Evolutionary conservation across 1,140 invertebrate species (phyloP).

Genomic region (Ips nitidus): DNA sequence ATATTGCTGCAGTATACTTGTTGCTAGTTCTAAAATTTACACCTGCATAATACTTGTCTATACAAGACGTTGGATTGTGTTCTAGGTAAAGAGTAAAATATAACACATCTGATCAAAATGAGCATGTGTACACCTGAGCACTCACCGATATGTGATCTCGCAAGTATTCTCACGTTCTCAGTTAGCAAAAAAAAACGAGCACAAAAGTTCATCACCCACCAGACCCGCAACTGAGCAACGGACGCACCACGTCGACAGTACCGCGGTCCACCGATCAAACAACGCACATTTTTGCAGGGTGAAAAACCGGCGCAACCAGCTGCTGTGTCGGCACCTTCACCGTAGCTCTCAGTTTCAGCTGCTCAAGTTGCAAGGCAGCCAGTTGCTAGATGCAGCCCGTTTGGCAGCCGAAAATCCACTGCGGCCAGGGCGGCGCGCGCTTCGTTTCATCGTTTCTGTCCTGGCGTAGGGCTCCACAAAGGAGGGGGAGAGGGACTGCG

Average conservation of each 20-base stretch:
- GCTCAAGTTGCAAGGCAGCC: conserved; percentile 29
- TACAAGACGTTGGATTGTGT: neutral
- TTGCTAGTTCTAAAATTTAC: neutral
- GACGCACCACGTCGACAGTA: conserved; percentile 5
- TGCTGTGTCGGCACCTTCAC: conserved; percentile 30
- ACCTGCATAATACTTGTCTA: neutral
- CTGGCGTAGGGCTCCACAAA: conserved; percentile 10
- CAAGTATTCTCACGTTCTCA: neutral
- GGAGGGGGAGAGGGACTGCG: conserved; percentile 8
- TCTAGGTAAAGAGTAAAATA: neutral
- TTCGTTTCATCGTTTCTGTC: conserved; percentile 1
- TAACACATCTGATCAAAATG: neutral
- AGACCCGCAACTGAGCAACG: neutral
- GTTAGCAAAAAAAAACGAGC: neutral
- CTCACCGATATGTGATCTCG: neutral
- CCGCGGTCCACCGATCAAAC: neutral
- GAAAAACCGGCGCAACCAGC: conserved; percentile 27
- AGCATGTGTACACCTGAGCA: neutral
- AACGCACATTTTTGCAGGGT: conserved; percentile 1
- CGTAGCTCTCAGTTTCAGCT: conserved; percentile 34
- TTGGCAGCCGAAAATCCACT: conserved; percentile 36
- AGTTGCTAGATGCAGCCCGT: conserved; percentile 28
- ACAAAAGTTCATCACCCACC: conserved; percentile 18
- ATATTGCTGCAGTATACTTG: neutral
- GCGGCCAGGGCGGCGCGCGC: conserved; percentile 28